These are phyloP conservation scores for Chelonia mydas DNA, from an alignment of 2,797 vertebrate genomes.

Conservation along the genomic window DNA sequence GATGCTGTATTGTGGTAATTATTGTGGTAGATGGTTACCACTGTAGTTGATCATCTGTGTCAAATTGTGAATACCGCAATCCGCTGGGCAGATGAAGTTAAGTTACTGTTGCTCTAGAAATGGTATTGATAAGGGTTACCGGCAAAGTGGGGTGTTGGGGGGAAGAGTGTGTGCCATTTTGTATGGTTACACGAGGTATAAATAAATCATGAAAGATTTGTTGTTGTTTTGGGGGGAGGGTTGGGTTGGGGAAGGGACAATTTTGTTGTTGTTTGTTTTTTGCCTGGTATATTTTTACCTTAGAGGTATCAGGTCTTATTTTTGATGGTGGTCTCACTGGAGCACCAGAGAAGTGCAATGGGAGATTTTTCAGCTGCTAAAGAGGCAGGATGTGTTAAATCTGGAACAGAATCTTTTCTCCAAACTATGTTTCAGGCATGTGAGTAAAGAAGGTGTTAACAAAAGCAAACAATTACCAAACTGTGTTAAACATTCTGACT, in stretches of 20 bases:
- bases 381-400: neutral
- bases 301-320: neutral
- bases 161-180: neutral
- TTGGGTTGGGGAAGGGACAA: neutral
- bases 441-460: neutral
- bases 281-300: neutral
- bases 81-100: neutral
- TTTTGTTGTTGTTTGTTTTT: neutral
- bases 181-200: neutral
- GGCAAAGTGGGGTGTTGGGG: neutral
- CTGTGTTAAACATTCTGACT: neutral
- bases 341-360: neutral
- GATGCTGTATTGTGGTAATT: neutral
- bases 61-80: neutral
- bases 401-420: neutral
- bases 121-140: neutral
- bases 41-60: neutral
- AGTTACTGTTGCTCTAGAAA: neutral
- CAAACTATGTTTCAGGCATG: neutral
- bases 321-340: neutral
- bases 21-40: neutral
- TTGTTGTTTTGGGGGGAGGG: neutral
- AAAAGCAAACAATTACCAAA: accelerated
- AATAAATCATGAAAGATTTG: neutral
- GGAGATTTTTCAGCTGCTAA: neutral